Percentiles rank a stretch among this genome's conserved stretches.
These are phyloP conservation scores for Nomada flava DNA, from an alignment of 2,888 invertebrate genomes.

Conservation along the genomic window DNA sequence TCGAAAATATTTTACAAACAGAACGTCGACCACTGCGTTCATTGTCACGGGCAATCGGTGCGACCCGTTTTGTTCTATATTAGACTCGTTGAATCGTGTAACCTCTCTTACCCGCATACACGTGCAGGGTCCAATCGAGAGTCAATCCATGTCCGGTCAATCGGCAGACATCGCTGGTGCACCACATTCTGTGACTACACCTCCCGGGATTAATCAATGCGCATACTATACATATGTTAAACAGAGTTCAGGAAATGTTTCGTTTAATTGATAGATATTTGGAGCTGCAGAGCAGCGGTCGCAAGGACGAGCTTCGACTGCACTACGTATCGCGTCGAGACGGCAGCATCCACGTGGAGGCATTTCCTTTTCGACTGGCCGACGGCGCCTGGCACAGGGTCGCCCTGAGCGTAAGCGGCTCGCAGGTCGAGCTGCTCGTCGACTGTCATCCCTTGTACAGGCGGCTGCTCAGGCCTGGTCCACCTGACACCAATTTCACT, in stretches of 20 bases:
- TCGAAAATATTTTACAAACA: not conserved
- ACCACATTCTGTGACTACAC: not conserved
- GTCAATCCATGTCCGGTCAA: conserved; percentile 5
- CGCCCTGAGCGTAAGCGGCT: conserved; percentile 93
- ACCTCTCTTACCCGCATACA: conserved; percentile 12
- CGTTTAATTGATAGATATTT: conserved; percentile 87
- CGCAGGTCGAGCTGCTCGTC: conserved; percentile 92
- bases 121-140: conserved; percentile 26
- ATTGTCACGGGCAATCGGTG: not conserved
- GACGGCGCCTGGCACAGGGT: conserved; percentile 95
- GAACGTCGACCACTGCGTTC: not conserved
- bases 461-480: conserved; percentile 89
- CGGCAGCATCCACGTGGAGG: conserved; percentile 90
- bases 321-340: conserved; percentile 91
- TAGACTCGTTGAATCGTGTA: conserved; percentile 26
- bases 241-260: too few species aligned
- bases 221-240: too few species aligned
- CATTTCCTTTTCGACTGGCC: conserved; percentile 94
- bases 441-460: conserved; percentile 95
- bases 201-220: too few species aligned
- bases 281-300: conserved; percentile 96
- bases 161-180: not conserved
- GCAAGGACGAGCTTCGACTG: conserved; percentile 93
- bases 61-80: not conserved
- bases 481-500: conserved; percentile 91